phyloP scores from a whole-genome alignment of 2,888 invertebrate species.

The Carcina quercana region DNA sequence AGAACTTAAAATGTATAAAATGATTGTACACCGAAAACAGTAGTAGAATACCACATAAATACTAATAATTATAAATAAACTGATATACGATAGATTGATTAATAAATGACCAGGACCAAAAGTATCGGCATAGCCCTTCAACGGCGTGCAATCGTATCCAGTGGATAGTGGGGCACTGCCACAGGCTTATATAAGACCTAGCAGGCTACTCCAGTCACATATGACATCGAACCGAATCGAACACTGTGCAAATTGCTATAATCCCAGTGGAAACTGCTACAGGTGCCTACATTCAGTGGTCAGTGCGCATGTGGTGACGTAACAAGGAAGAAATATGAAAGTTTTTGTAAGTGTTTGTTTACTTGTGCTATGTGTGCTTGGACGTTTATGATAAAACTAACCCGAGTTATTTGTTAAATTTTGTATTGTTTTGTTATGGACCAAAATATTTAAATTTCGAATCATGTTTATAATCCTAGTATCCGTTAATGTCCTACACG shows the following conservation, averaged over 20 bases:
- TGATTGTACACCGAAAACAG: no score
- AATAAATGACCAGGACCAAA: no score
- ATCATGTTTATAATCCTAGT: neutral
- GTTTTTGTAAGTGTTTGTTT: constrained; percentile 48
- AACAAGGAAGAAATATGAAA: constrained; percentile 42
- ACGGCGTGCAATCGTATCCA: no score
- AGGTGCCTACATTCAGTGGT: neutral
- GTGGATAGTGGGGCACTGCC: constrained; percentile 39
- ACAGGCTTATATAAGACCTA: constrained; percentile 47
- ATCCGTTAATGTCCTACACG: neutral
- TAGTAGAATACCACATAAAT: no score
- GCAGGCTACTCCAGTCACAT: constrained; percentile 28
- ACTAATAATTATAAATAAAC: no score
- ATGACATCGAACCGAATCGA: constrained; percentile 31
- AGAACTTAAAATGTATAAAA: no score
- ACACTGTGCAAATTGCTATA: constrained; percentile 9
- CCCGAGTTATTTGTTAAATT: neutral
- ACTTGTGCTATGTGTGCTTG: no score
- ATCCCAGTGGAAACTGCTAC: neutral
- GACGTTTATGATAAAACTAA: no score
- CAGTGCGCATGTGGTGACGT: constrained; percentile 28
- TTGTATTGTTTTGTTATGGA: neutral
- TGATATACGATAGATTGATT: no score
- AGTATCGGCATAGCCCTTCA: no score
- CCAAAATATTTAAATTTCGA: neutral